Base-by-base conservation (phyloP, 2,113 vertebrate species). In the Ciconia stormi region DNA sequence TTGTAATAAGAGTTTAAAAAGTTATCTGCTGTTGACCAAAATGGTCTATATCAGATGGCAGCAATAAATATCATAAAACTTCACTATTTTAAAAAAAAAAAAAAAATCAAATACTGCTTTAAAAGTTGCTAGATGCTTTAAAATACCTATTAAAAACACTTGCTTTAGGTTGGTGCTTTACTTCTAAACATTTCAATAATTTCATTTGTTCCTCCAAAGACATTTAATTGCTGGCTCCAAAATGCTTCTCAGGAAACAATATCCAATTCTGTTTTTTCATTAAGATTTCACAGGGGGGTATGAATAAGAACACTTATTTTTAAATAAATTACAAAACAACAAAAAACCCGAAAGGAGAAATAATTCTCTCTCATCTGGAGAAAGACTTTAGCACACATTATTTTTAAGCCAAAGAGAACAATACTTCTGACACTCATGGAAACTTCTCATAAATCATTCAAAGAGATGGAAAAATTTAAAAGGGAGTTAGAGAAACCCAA, bases 381-480 rank as follows among this genome's bases (percentile, higher is more conserved):
- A 81, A 92, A 83, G 40, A 70, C 10, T 71, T 85, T 2, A 19
- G 9, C 0, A 1, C 27, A 30, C 2, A 13, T 26, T 73, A 73
- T 87, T 97, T 95, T 93, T 59, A 93, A 67, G 56, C 21, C 50
- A 82, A 87, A 91, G 52, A 69, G 59, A 94, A 82, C 84, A 93
- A 86, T 86, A 85, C 32, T 94, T 38, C 44, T 53, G 34, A 83
- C 23, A 83, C 4, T 42, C 32, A 77, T 15, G 34, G 78, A 82
- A 96, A 69, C 16, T 49, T 96, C 40, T 79, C 78, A 78, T 34
- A 82, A 84, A 85, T 52, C 29, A 89, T 38, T 66, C 65, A 52
- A 62, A 82, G 38, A 72, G 25, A 84, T 13, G 3, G 4, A 74
- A 90, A 87, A 78, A 55, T 1, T 23, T n/a, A 38, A 84, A 94